Base-by-base conservation (phyloP, 2,113 vertebrate genomes). In the Leptosomus discolor region DNA sequence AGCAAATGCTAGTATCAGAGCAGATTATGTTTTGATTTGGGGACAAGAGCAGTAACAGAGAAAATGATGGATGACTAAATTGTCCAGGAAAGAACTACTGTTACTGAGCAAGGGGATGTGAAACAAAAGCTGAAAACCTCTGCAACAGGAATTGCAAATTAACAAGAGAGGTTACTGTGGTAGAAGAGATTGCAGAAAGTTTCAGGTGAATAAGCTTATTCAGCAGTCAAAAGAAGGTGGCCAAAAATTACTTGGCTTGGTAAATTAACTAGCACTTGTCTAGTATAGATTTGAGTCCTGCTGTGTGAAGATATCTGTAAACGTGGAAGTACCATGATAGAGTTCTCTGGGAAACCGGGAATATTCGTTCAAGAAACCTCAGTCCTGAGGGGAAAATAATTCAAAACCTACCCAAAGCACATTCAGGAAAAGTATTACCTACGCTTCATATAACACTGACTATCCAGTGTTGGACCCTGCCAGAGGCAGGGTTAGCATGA, bases 371-470 rank as follows among this genome's bases (percentile, higher is more conserved):
- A 37, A 39, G 58, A 65, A 69, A 30, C 15, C 36, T 85, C 50
- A 81, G 22, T 70, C 22, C 12, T 74, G 29, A 54, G 19, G 19
- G 9, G 15, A 34, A 46, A 74, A 45, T 24, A 61, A 36, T 58
- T 27, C 7, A 16, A 23, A 19, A 32, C 3, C 23, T 74, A 26
- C 39, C 30, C 36, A 39, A n/a, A 74, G 36, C 21, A 48, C 18
- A 29, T 63, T 37, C 27, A 50, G 48, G 9, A 22, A 20, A 76
- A 22, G 20, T 15, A 9, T 65, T 34, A 41, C 10, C 12, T 39
- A 5, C 1, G 1, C 12, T 68, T 45, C 22, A 6, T 14, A 0
- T 5, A 18, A 36, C 39, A 9, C 15, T 2, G 58, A 27, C 24
- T 23, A 50, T 58, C 61, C 51, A 7, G 0, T 15, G 6, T 8